Evolutionary conservation across 1,140 invertebrate genomes (phyloP).

Genomic region (Cydia amplana): DNA sequence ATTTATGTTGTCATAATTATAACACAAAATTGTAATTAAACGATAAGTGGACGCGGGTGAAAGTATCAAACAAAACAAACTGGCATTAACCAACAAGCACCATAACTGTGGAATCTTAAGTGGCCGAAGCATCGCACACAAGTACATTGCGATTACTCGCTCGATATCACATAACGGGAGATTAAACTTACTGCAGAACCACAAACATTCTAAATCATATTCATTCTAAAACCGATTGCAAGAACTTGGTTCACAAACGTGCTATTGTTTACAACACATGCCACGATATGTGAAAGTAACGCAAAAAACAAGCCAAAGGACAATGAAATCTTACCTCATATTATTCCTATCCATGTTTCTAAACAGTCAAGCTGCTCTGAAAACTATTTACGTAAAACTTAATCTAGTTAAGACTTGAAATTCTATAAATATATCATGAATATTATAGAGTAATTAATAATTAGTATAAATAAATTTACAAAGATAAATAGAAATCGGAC

Average conservation of each 20-base stretch:
- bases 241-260: not conserved
- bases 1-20: too few species aligned
- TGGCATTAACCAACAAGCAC: not conserved
- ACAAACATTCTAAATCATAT: constrained; percentile 36
- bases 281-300: constrained; percentile 39
- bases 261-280: constrained; percentile 30
- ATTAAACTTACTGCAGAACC: constrained; percentile 1
- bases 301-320: constrained; percentile 46
- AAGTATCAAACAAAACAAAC: constrained; percentile 6
- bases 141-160: constrained; percentile 17
- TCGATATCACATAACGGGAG: constrained; percentile 7
- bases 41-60: too few species aligned
- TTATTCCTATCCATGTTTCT: constrained; percentile 65
- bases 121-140: not conserved
- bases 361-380: constrained; percentile 29
- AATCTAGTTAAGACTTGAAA: not conserved
- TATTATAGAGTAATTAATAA: not conserved
- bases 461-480: constrained; percentile 12
- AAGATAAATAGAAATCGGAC: constrained; percentile 30
- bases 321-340: constrained; percentile 65
- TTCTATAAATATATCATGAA: constrained; percentile 16
- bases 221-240: constrained; percentile 23
- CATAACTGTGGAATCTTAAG: not conserved
- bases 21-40: too few species aligned
- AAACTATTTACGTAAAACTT: constrained; percentile 5